phyloP scores from a whole-genome alignment of 2,113 vertebrate genomes.

The Eidolon helvum region DNA sequence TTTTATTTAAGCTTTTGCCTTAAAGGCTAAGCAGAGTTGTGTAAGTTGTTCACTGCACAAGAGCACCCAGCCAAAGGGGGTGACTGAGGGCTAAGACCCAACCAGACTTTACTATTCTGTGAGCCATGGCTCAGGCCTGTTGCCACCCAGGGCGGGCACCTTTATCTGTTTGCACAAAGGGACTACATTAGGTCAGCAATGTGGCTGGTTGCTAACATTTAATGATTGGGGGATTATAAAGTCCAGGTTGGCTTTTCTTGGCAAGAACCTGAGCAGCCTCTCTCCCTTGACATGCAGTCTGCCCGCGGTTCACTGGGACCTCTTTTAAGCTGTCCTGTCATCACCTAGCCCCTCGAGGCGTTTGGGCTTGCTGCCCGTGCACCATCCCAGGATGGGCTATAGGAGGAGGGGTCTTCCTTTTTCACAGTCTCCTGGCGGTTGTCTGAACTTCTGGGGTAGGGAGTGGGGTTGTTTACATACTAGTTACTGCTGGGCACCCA shows the following conservation, averaged over 20 bases:
- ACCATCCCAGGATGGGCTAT: background rate
- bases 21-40: background rate
- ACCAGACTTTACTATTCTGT: background rate
- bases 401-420: background rate
- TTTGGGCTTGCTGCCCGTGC: fast-evolving
- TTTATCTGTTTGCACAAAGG: background rate
- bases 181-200: background rate
- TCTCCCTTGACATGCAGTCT: background rate
- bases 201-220: background rate
- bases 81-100: background rate
- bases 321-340: fast-evolving
- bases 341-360: background rate
- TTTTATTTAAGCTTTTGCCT: background rate
- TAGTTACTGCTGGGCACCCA: background rate
- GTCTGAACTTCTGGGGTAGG: background rate
- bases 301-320: fast-evolving
- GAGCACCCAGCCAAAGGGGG: background rate
- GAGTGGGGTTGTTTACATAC: background rate
- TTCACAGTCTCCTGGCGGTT: background rate
- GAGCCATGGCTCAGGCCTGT: background rate
- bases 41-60: background rate
- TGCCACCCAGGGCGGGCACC: background rate
- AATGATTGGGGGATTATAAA: background rate
- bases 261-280: background rate
- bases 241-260: background rate